Percentiles rank a stretch among this genome's conserved stretches.
These are phyloP conservation scores for Eufriesea mexicana DNA, from an alignment of 1,140 invertebrate genomes.

Conservation along the genomic window DNA sequence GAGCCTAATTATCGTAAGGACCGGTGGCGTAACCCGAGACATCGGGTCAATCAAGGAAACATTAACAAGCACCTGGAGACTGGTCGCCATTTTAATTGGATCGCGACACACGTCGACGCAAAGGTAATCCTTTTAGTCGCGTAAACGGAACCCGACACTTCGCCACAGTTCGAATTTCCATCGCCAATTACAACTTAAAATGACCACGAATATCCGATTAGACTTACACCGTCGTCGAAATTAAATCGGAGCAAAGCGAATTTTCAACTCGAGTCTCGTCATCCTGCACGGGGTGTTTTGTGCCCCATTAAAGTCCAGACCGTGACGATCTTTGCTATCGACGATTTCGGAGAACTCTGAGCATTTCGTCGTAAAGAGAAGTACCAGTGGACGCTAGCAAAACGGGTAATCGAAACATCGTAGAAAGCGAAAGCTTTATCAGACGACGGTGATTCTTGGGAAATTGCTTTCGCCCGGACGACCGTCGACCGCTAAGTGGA, in stretches of 20 bases:
- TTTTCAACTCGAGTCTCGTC: not conserved
- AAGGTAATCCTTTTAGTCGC: constrained; percentile 16
- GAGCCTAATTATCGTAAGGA: constrained; percentile 28
- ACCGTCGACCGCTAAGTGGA: not conserved
- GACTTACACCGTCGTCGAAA: not conserved
- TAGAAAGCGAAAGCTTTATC: not conserved
- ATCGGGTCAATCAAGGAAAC: constrained; percentile 2
- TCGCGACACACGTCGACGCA: too few species aligned
- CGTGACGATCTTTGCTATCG: too few species aligned
- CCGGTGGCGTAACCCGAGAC: too few species aligned
- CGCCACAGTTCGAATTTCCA: not conserved
- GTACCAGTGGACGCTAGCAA: not conserved
- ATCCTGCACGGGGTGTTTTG: too few species aligned
- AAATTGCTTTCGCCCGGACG: not conserved
- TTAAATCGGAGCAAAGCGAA: not conserved
- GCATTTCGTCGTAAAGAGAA: not conserved
- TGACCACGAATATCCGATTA: not conserved
- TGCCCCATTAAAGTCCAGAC: too few species aligned
- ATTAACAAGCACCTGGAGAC: not conserved
- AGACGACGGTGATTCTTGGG: not conserved
- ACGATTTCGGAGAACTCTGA: too few species aligned
- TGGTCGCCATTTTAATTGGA: constrained; percentile 1
- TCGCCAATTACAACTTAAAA: not conserved
- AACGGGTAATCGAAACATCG: not conserved
- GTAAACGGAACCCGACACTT: not conserved